Conservation (phyloP, 2,888 invertebrate species). For the Meteorus cinctellus region DNA sequence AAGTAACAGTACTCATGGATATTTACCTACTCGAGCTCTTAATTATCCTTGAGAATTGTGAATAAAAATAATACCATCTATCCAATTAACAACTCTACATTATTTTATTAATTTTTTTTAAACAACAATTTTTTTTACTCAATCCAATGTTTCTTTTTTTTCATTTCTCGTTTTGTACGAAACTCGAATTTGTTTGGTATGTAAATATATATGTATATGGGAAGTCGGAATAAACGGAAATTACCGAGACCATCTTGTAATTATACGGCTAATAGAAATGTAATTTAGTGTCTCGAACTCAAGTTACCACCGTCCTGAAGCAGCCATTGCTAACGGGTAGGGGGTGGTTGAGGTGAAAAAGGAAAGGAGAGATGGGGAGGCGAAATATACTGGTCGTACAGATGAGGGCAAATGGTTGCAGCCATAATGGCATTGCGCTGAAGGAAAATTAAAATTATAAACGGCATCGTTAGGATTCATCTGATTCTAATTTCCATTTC, state of each 20-base stretch:
- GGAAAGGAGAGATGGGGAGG: conserved; percentile 1
- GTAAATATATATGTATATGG: neutral
- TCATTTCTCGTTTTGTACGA: conserved; percentile 14
- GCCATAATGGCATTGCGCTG: conserved; percentile 53
- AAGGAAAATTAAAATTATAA: conserved; percentile 74
- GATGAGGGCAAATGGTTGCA: neutral
- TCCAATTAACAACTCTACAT: conserved; percentile 56
- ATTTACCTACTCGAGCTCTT: conserved; percentile 73
- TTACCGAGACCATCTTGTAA: conserved; percentile 74
- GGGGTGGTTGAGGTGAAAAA: neutral
- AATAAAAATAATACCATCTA: conserved; percentile 57
- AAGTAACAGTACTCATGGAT: conserved; percentile 58
- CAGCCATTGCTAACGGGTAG: conserved; percentile 21
- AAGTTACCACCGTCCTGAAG: conserved; percentile 64
- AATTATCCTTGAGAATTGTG: conserved; percentile 63
- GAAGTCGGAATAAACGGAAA: conserved; percentile 69
- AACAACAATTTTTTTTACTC: conserved; percentile 19
- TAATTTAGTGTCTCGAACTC: conserved; percentile 74
- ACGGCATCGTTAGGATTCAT: conserved; percentile 74
- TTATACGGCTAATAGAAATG: conserved; percentile 74
- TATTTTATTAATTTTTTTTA: conserved; percentile 44
- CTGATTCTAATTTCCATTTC: conserved; percentile 74
- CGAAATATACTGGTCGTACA: neutral
- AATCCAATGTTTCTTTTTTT: neutral
- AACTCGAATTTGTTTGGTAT: neutral